Base-by-base conservation (phyloP, 2,113 vertebrate genomes). In the Prunella himalayana region DNA sequence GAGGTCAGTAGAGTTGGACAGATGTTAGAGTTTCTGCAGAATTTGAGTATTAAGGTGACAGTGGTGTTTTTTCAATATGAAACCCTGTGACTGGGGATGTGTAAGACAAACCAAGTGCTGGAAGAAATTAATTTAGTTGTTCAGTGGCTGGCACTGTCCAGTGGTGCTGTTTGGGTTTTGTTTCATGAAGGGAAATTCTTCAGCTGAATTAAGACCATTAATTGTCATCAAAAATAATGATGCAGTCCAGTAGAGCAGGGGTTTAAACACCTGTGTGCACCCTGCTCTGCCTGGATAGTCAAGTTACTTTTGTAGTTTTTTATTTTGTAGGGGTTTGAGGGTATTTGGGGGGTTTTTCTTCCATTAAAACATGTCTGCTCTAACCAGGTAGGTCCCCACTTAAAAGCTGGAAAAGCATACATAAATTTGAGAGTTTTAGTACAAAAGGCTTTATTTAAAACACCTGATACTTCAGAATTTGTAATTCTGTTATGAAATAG, bases 391-490 rank as follows among this genome's bases (percentile, higher is more conserved):
- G 84, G 8, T 93, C 39, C 12, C 59, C 33, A 50, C 75, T 92
- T 93, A 61, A 92, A 90, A 93, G 59, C 69, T 93, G 31, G 54
- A 78, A 84, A 86, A 84, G 28, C 73, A 50, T 65, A 50, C 66
- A 65, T 87, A 47, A 61, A 77, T 66, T 51, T 37, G 54, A 70
- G 75, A 71, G 12, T 87, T 91, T 92, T 33, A 70, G 69, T 65
- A 93, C 49, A 85, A 88, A 92, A 91, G 35, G 49, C 51, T 92
- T 93, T 92, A 66, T 87, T 79, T 82, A 61, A 94, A 95, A 63
- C 54, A 57, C 45, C 56, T 57, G n/a, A 49, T 79, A n/a, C 21
- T 90, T 95, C 24, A 69, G 85, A 93, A 88, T 93, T 80, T 12
- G 22, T 94, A 80, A 90, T 93, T 89, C 82, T 77, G 39, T 88